Percentiles rank a stretch among this genome's conserved stretches.
Evolutionary conservation across 2,888 invertebrate species (phyloP).

Genomic region (Coleophora flavipennella): DNA sequence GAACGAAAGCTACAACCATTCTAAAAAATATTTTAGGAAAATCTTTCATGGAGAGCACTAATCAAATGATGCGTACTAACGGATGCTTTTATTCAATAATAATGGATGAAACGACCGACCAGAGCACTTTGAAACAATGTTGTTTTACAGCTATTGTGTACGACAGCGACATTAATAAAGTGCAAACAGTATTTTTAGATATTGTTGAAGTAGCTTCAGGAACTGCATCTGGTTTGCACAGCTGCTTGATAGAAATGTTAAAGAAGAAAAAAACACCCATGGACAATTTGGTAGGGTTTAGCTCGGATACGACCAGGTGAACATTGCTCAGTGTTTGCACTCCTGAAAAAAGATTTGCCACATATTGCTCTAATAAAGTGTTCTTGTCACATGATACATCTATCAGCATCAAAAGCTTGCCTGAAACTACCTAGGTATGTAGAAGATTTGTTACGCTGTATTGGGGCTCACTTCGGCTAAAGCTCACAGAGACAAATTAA

Average conservation of each 20-base stretch:
- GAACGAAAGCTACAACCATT: background rate
- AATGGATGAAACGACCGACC: background rate
- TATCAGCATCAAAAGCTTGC: conserved; percentile 29
- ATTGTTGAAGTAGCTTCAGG: background rate
- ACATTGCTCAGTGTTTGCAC: background rate
- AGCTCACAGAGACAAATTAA: conserved; percentile 13
- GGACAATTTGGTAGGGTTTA: background rate
- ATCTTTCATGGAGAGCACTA: background rate
- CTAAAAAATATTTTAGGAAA: background rate
- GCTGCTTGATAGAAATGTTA: too few relatives aligned
- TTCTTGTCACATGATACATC: conserved; percentile 30
- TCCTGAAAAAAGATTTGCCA: background rate
- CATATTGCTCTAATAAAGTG: conserved; percentile 21
- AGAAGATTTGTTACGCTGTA: conserved; percentile 14
- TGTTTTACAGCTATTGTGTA: background rate
- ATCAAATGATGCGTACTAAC: background rate
- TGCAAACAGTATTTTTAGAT: background rate
- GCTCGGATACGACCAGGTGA: background rate
- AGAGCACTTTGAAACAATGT: background rate
- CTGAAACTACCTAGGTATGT: conserved; percentile 23
- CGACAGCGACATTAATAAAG: background rate
- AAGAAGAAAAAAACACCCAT: too few relatives aligned
- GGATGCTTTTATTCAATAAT: background rate
- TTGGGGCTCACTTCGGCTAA: conserved; percentile 15
- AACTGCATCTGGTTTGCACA: background rate